Evolutionary conservation across 2,797 vertebrate species (phyloP).

Genomic region (Pipistrellus pygmaeus): DNA sequence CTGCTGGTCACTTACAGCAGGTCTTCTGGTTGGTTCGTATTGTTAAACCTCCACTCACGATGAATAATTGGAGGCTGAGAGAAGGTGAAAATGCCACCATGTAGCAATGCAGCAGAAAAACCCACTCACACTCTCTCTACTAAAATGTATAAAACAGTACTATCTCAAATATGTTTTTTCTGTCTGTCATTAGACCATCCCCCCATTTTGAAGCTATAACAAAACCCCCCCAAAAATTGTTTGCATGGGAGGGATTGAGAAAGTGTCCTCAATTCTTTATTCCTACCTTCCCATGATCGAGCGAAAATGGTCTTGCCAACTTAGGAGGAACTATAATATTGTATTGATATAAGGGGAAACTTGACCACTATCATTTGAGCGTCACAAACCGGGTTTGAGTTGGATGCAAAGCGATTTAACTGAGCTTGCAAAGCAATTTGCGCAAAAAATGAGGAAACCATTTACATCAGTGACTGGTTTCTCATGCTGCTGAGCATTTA

Average conservation of each 20-base stretch:
- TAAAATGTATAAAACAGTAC: neutral
- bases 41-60: too few species aligned
- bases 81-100: too few species aligned
- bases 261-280: neutral
- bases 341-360: neutral
- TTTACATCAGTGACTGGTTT: slow-evolving; percentile 71
- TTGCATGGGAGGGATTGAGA: neutral
- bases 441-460: neutral
- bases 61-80: too few species aligned
- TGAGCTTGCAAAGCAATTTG: slow-evolving; percentile 68
- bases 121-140: neutral
- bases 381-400: slow-evolving; percentile 47
- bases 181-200: neutral
- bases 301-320: neutral
- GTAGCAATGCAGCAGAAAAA: neutral
- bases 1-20: too few species aligned
- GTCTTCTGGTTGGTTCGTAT: too few species aligned
- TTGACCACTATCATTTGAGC: slow-evolving; percentile 39
- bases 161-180: neutral
- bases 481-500: slow-evolving; percentile 37
- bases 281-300: neutral
- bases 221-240: neutral
- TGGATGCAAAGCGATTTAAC: slow-evolving; percentile 62
- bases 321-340: slow-evolving; percentile 41
- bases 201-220: neutral